Evolutionary conservation across 2,888 invertebrate genomes (phyloP).

Genomic region (Callyntrura sp.): DNA sequence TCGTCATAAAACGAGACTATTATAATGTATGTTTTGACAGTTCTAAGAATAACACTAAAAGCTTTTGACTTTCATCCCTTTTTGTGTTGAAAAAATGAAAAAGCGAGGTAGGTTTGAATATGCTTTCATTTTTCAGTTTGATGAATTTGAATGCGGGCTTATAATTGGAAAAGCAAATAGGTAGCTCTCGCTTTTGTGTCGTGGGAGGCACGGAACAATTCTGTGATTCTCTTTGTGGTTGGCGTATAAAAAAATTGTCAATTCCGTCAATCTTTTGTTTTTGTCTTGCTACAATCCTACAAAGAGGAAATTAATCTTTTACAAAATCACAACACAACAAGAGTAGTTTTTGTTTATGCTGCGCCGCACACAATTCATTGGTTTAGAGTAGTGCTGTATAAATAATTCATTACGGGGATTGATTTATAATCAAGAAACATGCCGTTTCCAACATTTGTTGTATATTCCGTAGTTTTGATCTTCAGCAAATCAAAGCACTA

Average conservation of each 20-base stretch:
- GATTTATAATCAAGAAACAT: not conserved
- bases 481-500: conserved; percentile 1
- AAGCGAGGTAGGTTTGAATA: too few species aligned
- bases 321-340: too few species aligned
- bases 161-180: not conserved
- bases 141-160: too few species aligned
- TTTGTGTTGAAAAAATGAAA: too few species aligned
- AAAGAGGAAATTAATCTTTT: not conserved
- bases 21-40: too few species aligned
- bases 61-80: too few species aligned
- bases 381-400: not conserved
- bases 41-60: too few species aligned
- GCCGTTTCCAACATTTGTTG: not conserved
- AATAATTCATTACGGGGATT: conserved; percentile 20
- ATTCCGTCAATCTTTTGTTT: not conserved
- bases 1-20: too few species aligned
- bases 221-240: not conserved
- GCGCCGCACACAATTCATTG: not conserved
- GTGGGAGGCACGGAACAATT: not conserved
- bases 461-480: conserved; percentile 9
- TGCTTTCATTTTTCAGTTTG: too few species aligned
- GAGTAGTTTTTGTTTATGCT: not conserved
- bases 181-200: too few species aligned
- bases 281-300: not conserved
- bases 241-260: not conserved